Percentiles rank a stretch among this genome's conserved stretches.
Evolutionary conservation across 2,888 invertebrate genomes (phyloP).

Genomic region (Monopis laevigella): DNA sequence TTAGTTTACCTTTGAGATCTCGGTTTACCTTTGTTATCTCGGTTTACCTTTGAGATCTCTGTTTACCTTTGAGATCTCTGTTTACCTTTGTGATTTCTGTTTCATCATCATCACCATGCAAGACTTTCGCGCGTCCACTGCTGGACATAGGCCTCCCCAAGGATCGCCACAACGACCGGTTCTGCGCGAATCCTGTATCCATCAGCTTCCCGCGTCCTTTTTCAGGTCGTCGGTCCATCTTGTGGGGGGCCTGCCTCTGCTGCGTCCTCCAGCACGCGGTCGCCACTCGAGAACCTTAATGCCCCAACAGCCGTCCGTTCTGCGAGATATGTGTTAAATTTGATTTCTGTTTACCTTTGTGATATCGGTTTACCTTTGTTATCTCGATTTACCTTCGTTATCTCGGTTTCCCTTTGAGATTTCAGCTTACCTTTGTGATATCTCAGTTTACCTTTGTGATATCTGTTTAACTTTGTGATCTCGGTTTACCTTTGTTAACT

Average conservation of each 20-base stretch:
- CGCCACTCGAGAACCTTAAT: background rate
- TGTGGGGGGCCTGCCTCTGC: background rate
- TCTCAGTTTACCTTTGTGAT: no score
- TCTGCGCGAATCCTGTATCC: background rate
- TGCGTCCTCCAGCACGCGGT: background rate
- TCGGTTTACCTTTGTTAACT: no score
- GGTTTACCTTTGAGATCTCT: no score
- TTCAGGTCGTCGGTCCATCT: background rate
- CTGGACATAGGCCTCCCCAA: constrained; percentile 4
- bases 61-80: no score
- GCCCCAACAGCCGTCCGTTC: background rate
- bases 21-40: no score
- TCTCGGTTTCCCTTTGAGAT: no score
- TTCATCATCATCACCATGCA: background rate
- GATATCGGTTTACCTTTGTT: no score
- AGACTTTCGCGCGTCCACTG: constrained; percentile 9
- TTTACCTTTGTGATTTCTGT: no score
- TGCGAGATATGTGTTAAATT: background rate
- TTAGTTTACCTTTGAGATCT: no score
- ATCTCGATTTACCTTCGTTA: no score
- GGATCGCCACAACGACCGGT: background rate
- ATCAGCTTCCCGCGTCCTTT: background rate
- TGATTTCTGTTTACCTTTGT: background rate
- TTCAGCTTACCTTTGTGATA: no score
- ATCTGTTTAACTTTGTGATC: no score